Percentiles rank a stretch among this genome's conserved stretches.
These are phyloP conservation scores for Azemiops feae DNA, from an alignment of 2,113 vertebrate species.

Conservation along the genomic window DNA sequence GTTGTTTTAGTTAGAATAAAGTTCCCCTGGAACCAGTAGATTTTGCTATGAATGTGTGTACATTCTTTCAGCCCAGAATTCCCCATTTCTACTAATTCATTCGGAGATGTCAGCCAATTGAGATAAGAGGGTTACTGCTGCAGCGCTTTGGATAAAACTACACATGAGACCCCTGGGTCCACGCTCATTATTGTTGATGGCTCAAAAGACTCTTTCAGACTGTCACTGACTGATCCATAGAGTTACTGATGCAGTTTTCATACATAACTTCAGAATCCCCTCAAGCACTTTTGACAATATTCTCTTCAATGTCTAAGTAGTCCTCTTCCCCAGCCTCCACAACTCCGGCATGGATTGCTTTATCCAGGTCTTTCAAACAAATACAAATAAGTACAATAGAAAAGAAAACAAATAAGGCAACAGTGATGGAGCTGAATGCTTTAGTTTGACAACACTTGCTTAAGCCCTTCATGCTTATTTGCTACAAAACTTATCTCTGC, in stretches of 20 bases:
- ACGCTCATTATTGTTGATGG: background rate
- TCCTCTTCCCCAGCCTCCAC: background rate
- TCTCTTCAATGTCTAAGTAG: conserved; percentile 34
- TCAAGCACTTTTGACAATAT: conserved; percentile 18
- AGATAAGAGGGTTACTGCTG: background rate
- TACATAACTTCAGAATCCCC: background rate
- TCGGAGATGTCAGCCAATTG: background rate
- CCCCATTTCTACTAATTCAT: background rate
- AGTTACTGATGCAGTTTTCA: background rate
- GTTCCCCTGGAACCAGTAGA: background rate
- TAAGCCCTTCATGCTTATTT: conserved; percentile 21
- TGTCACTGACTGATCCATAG: background rate
- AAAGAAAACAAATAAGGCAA: conserved; percentile 18
- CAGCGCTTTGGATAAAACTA: background rate
- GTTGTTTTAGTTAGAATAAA: background rate
- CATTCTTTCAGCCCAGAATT: background rate
- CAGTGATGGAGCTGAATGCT: background rate
- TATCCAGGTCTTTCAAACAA: background rate
- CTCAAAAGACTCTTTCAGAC: background rate
- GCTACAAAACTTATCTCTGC: conserved; percentile 27
- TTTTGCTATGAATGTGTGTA: background rate
- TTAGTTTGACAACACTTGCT: conserved; percentile 27
- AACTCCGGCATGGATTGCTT: background rate
- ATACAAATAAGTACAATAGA: conserved; percentile 23
- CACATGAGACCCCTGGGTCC: background rate